These are phyloP conservation scores for Lacerta bilineata DNA, from an alignment of 2,797 vertebrate genomes.

Conservation along the genomic window DNA sequence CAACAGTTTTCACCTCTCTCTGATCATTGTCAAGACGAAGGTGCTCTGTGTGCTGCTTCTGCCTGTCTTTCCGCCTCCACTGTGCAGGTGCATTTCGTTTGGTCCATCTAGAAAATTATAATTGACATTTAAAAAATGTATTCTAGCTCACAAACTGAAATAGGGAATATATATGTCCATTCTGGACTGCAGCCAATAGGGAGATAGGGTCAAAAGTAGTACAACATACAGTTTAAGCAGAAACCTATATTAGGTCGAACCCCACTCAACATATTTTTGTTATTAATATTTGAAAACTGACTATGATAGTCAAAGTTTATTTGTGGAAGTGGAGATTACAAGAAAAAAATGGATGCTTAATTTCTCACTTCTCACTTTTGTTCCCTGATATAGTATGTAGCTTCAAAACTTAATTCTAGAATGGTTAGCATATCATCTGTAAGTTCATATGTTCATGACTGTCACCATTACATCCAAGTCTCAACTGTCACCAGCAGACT, in stretches of 20 bases:
- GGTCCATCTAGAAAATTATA: slow-evolving; percentile 87
- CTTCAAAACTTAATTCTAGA: neutral
- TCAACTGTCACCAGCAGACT: neutral
- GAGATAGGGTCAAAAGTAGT: neutral
- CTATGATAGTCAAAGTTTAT: neutral
- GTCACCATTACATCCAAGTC: neutral
- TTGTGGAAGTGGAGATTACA: neutral
- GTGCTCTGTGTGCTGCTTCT: slow-evolving; percentile 97
- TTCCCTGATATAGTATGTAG: neutral
- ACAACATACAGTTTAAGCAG: neutral
- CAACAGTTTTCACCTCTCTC: slow-evolving; percentile 89
- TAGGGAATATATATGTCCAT: neutral
- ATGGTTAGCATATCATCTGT: neutral
- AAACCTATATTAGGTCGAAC: slow-evolving; percentile 3
- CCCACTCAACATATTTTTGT: neutral
- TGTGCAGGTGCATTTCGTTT: slow-evolving; percentile 98
- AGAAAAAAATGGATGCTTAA: neutral
- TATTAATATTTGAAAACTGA: neutral
- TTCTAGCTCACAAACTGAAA: neutral
- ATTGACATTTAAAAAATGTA: slow-evolving; percentile 28
- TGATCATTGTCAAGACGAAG: slow-evolving; percentile 97
- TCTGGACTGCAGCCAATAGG: neutral
- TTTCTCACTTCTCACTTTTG: neutral
- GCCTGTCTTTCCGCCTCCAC: slow-evolving; percentile 95
- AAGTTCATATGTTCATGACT: neutral